Percentiles rank a stretch among this genome's conserved stretches.
Evolutionary conservation across 2,113 vertebrate genomes (phyloP).

Genomic region (Cavia aperea): DNA sequence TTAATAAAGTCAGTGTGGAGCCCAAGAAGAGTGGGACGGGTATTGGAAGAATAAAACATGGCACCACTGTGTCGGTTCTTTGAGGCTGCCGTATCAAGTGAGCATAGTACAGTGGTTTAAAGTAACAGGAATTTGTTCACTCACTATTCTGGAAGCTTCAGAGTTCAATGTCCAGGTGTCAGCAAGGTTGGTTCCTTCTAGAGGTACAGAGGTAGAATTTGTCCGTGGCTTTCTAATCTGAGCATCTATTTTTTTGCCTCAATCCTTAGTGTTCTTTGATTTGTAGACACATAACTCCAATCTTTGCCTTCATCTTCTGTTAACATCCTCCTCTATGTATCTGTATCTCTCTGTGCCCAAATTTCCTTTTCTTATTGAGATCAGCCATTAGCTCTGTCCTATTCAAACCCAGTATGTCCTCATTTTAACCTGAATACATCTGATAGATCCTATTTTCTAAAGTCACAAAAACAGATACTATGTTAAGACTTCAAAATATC

Average conservation of each 20-base stretch:
- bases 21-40: accelerated
- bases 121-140: neutral
- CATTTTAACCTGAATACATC: neutral
- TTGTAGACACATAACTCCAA: accelerated
- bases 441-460: neutral
- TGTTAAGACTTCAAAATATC: neutral
- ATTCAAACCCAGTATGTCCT: neutral
- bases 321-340: neutral
- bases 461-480: neutral
- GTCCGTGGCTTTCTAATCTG: neutral
- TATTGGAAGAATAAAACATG: accelerated
- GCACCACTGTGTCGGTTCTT: neutral
- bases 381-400: neutral
- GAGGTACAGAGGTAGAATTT: neutral
- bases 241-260: neutral
- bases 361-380: neutral
- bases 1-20: neutral
- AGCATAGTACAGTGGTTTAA: neutral
- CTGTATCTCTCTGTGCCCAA: neutral
- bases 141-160: neutral
- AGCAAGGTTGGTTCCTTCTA: neutral
- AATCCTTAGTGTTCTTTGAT: neutral
- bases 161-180: neutral
- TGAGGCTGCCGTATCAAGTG: neutral
- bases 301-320: neutral